These are phyloP conservation scores for Brachyalestes nurse DNA, from an alignment of 2,797 vertebrate species.

Conservation along the genomic window DNA sequence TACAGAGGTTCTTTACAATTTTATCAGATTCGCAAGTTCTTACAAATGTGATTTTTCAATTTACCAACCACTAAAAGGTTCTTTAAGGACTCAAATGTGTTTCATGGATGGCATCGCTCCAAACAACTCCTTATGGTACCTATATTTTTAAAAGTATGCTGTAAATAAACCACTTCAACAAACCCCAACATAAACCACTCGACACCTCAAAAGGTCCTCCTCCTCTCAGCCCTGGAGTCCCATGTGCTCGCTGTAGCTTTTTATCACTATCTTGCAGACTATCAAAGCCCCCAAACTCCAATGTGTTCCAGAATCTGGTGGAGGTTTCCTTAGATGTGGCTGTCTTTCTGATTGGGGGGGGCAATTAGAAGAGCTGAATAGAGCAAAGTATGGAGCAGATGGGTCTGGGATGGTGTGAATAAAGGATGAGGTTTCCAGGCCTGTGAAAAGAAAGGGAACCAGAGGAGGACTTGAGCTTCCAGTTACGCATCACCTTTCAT, in stretches of 20 bases:
- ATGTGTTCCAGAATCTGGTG: constrained; percentile 67
- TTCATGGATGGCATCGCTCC: not conserved
- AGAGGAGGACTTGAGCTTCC: constrained; percentile 8
- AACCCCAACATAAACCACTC: constrained; percentile 20
- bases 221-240: constrained; percentile 58
- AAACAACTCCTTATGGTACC: not conserved
- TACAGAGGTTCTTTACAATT: too few species aligned
- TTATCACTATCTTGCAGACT: constrained; percentile 58
- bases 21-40: too few species aligned
- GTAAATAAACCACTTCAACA: constrained; percentile 42
- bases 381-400: constrained; percentile 30
- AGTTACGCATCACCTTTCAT: constrained; percentile 29
- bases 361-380: not conserved
- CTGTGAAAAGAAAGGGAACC: not conserved
- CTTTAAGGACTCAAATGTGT: not conserved
- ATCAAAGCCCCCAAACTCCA: constrained; percentile 63
- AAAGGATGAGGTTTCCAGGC: constrained; percentile 9
- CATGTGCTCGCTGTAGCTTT: constrained; percentile 58
- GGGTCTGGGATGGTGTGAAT: not conserved
- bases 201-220: constrained; percentile 5
- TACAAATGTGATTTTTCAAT: too few species aligned
- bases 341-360: constrained; percentile 59
- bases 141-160: constrained; percentile 10
- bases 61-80: not conserved
- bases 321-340: constrained; percentile 70